These are phyloP conservation scores for Probosciger aterrimus DNA, from an alignment of 2,113 vertebrate genomes.

Conservation along the genomic window DNA sequence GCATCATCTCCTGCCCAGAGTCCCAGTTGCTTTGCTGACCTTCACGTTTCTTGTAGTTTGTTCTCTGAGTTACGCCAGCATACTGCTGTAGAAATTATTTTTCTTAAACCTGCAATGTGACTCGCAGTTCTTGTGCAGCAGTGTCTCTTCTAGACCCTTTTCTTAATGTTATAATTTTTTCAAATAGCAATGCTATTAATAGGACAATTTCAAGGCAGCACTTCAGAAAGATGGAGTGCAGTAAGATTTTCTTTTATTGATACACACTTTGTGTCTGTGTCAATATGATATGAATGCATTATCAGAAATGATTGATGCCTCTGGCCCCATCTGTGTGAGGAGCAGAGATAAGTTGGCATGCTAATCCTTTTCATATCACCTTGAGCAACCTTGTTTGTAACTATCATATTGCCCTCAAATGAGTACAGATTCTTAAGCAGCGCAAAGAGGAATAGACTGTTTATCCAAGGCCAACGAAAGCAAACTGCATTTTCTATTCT, in stretches of 20 bases:
- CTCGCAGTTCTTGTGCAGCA: neutral
- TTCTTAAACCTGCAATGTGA: neutral
- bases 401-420: neutral
- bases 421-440: neutral
- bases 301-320: constrained; percentile 39
- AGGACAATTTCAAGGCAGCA: neutral
- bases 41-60: neutral
- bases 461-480: neutral
- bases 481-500: neutral
- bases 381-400: constrained; percentile 49
- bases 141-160: neutral
- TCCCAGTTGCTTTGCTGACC: neutral
- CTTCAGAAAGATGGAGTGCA: neutral
- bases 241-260: constrained; percentile 1
- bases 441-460: neutral
- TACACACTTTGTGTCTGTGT: constrained; percentile 5
- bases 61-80: neutral
- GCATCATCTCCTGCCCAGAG: neutral
- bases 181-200: neutral
- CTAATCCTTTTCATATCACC: constrained; percentile 56
- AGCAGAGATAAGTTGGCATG: constrained; percentile 19
- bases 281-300: constrained; percentile 43
- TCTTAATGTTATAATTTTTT: neutral
- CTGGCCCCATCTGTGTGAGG: neutral
- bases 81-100: neutral